Evolutionary conservation across 1,140 invertebrate species (phyloP).

Genomic region (Panagrolaimus sp.): DNA sequence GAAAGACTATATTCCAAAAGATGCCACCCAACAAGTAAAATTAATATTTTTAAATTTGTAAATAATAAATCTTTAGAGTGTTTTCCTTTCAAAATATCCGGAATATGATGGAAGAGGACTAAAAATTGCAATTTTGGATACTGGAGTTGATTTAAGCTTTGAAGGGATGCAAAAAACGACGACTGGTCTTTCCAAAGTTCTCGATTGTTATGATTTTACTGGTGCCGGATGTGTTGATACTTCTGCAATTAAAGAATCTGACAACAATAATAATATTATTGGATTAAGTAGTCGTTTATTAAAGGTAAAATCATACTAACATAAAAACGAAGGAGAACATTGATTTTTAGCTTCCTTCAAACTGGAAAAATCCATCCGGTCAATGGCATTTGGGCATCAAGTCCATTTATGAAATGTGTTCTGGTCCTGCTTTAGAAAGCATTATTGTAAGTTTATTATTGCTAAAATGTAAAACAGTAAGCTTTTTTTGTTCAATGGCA

Average conservation of each 20-base stretch:
- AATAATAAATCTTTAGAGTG: too few relatives aligned
- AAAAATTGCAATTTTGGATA: constrained; percentile 88
- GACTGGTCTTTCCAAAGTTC: constrained; percentile 80
- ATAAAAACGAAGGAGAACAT: constrained; percentile 62
- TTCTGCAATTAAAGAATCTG: constrained; percentile 69
- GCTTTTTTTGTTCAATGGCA: constrained; percentile 68
- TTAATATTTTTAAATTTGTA: background rate
- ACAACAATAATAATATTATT: constrained; percentile 68
- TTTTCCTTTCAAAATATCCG: constrained; percentile 80
- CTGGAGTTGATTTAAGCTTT: constrained; percentile 89
- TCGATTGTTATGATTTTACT: constrained; percentile 87
- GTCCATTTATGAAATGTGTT: constrained; percentile 78
- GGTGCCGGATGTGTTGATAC: constrained; percentile 86
- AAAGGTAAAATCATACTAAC: constrained; percentile 58
- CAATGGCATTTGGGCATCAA: constrained; percentile 70
- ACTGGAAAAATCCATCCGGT: constrained; percentile 74
- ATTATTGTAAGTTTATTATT: constrained; percentile 59
- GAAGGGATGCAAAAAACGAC: constrained; percentile 74
- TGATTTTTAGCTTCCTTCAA: constrained; percentile 62
- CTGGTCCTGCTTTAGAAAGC: constrained; percentile 62
- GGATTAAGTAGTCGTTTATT: constrained; percentile 79
- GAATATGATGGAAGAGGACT: constrained; percentile 82
- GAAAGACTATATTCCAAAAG: background rate
- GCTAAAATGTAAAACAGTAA: too few relatives aligned
- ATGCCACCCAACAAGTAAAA: background rate